phyloP scores from a whole-genome alignment of 2,888 invertebrate species.

The Synanthedon formicaeformis region DNA sequence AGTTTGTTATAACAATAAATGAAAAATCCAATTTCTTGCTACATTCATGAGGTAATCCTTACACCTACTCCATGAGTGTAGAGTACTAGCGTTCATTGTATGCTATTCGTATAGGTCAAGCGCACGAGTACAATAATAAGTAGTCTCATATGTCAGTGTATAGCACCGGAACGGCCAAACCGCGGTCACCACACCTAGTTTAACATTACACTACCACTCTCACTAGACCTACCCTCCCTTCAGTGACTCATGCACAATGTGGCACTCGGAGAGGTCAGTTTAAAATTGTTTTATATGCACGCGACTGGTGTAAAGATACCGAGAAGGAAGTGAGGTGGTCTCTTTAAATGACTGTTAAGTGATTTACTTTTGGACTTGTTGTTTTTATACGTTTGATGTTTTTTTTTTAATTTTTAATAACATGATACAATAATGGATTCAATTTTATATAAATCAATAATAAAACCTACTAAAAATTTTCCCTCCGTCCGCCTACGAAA shows the following conservation, averaged over 20 bases:
- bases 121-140: slow-evolving; percentile 29
- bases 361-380: too few relatives aligned
- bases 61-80: too few relatives aligned
- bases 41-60: too few relatives aligned
- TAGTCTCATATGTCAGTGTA: slow-evolving; percentile 46
- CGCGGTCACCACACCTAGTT: slow-evolving; percentile 42
- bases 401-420: too few relatives aligned
- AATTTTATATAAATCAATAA: too few relatives aligned
- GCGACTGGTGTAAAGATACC: slow-evolving; percentile 6
- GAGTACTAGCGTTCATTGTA: background rate
- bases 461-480: too few relatives aligned
- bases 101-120: slow-evolving; percentile 37
- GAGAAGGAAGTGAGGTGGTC: background rate
- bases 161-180: slow-evolving; percentile 54
- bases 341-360: background rate
- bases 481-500: too few relatives aligned
- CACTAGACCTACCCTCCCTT: slow-evolving; percentile 13
- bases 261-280: slow-evolving; percentile 3
- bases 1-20: too few relatives aligned
- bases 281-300: background rate
- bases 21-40: too few relatives aligned
- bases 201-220: slow-evolving; percentile 34
- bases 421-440: too few relatives aligned
- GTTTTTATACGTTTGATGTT: too few relatives aligned
- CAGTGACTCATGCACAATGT: background rate